Evolutionary conservation across 35 echinoderm and acorn worm genomes (phyloP), one percentile per base, ranked within the genome.

Genomic region (Hemicentrotus pulcherrimus): DNA sequence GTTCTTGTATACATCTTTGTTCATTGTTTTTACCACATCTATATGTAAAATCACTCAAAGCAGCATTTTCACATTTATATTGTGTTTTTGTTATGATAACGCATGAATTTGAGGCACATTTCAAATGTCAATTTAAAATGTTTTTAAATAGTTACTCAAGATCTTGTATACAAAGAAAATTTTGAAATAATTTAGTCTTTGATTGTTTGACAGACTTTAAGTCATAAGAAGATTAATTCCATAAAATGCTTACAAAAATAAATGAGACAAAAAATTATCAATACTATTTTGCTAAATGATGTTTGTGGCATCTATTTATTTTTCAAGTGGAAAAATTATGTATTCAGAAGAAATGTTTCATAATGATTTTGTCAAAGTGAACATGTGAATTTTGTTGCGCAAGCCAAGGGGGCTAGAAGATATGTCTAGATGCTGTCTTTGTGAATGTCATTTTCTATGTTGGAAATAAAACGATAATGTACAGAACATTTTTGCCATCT

Each of bases 251-350:
- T 78, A 6, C 22, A 28, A 78, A 59, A 78, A 28, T 3, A 8
- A 78, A 78, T 4, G n/a, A 18, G 4, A 5, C 4, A 28, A 78
- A 78, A 78, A 78, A n/a, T 28, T 2, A 28, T 78, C 19, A 18
- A 55, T 55, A 55, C n/a, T 78, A 78, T 78, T 78, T 22, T n/a
- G 7, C 19, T 22, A 78, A 78, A 78, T 22, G 65, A n/a, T 78
- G 65, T 78, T 78, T 78, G 65, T 78, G 24, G 65, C 65, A 78
- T 78, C 65, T 78, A 78, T 78, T 78, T n/a, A n/a, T 78, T 78
- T 70, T 78, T 78, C 19, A 78, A 28, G 15, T 78, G 22, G 65
- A 22, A 28, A 78, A 78, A n/a, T 22, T 6, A 78, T 78, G 65
- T 78, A 78, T 78, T 78, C 65, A 78, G 65, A 4, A 78, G 16